Evolutionary conservation across 92 coral and sea anemone species (phyloP).

Genomic region (Parazoanthus swiftii): DNA sequence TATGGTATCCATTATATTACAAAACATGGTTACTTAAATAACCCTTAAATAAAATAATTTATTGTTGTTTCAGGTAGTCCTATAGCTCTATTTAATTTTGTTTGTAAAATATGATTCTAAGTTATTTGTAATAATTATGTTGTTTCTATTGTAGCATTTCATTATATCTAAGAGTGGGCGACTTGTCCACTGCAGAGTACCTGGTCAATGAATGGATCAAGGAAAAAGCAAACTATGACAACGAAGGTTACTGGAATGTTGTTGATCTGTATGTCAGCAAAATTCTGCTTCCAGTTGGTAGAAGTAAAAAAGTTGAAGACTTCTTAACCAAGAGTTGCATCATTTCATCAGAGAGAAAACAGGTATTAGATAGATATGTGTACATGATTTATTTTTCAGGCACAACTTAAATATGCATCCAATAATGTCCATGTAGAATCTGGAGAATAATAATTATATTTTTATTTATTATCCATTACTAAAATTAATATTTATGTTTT

Average conservation of each 20-base stretch:
- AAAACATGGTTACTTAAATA: no score
- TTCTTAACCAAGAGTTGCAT: background rate
- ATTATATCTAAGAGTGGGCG: constrained; percentile 2
- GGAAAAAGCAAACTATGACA: background rate
- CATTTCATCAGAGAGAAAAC: constrained; percentile 32
- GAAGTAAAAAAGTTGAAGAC: constrained; percentile 18
- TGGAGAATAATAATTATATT: no score
- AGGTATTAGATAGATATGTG: background rate
- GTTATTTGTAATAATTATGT: background rate
- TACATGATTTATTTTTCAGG: background rate
- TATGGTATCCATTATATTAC: no score
- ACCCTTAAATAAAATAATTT: no score
- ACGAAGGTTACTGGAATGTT: background rate
- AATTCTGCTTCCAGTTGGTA: constrained; percentile 23
- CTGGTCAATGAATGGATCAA: constrained; percentile 27
- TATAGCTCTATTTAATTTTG: background rate
- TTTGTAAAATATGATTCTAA: background rate
- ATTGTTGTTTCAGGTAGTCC: no score
- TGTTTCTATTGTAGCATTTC: background rate
- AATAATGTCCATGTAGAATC: no score
- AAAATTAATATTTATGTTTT: no score
- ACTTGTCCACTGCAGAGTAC: constrained; percentile 1
- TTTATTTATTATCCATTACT: no score
- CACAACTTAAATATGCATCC: background rate
- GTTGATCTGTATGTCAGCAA: constrained; percentile 19